A percentile compares a stretch with the other conserved stretches of the same genome.
phyloP scores from a whole-genome alignment of 2,797 vertebrate genomes.

The Loriculus beryllinus region DNA sequence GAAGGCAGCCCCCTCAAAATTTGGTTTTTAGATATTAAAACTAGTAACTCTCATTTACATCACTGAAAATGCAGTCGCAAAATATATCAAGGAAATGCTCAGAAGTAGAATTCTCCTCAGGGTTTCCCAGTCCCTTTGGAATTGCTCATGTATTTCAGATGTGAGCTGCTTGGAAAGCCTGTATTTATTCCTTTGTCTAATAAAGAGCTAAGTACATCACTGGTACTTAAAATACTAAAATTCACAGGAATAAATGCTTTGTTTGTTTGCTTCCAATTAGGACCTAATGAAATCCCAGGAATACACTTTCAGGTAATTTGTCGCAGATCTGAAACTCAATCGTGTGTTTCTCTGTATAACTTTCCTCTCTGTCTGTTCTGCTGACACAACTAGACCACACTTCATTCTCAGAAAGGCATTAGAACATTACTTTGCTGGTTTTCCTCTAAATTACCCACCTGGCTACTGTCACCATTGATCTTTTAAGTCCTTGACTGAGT shows the following conservation, averaged over 20 bases:
- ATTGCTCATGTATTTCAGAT: neutral
- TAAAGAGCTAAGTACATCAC: neutral
- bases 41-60: constrained; percentile 3
- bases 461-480: constrained; percentile 56
- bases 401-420: constrained; percentile 25
- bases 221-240: neutral
- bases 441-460: constrained; percentile 52
- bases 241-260: constrained; percentile 22
- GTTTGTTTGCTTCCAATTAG: constrained; percentile 44
- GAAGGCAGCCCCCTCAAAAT: constrained; percentile 15
- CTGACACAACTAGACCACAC: constrained; percentile 39
- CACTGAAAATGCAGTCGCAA: neutral
- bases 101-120: constrained; percentile 33
- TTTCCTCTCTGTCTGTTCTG: neutral
- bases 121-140: neutral
- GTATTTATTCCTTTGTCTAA: neutral
- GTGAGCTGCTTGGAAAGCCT: neutral
- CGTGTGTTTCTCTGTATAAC: neutral
- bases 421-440: neutral
- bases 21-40: neutral
- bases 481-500: constrained; percentile 43
- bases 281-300: constrained; percentile 40
- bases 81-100: constrained; percentile 24
- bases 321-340: neutral
- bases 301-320: constrained; percentile 1